These are phyloP conservation scores for Tribolium madens DNA, from an alignment of 1,140 invertebrate species.

Conservation along the genomic window DNA sequence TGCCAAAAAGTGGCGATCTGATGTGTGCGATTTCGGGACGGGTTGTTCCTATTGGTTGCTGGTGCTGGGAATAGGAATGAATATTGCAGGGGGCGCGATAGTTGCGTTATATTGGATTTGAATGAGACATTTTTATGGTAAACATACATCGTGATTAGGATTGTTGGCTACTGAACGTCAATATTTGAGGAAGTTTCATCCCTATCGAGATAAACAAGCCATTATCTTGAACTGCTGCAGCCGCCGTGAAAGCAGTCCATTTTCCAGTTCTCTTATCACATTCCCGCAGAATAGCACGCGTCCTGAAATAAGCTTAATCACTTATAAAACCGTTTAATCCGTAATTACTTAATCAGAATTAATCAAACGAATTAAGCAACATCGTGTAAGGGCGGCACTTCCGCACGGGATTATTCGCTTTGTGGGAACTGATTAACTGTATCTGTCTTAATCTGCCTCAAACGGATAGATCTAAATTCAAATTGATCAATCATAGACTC, in stretches of 20 bases:
- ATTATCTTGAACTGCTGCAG: conserved; percentile 45
- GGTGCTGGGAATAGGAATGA: background rate
- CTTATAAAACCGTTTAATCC: conserved; percentile 56
- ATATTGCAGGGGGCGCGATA: conserved; percentile 13
- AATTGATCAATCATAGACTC: conserved; percentile 56
- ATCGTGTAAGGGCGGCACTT: conserved; percentile 44
- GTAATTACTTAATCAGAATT: conserved; percentile 51
- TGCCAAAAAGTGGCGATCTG: conserved; percentile 19
- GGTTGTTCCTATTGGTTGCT: background rate
- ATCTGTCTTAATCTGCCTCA: conserved; percentile 57
- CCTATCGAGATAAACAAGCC: conserved; percentile 45
- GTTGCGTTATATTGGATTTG: conserved; percentile 19
- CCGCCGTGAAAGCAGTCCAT: conserved; percentile 29
- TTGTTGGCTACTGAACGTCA: conserved; percentile 44
- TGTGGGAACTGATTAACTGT: conserved; percentile 56
- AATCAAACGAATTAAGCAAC: conserved; percentile 54
- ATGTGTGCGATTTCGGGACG: background rate
- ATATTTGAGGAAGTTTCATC: conserved; percentile 45
- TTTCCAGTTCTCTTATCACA: conserved; percentile 38
- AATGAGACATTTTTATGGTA: conserved; percentile 47
- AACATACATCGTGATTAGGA: conserved; percentile 45
- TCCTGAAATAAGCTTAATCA: conserved; percentile 50
- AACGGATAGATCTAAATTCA: conserved; percentile 59
- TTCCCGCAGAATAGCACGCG: conserved; percentile 36
- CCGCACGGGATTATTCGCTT: conserved; percentile 42